These are phyloP conservation scores for Australoheros facetus DNA, from an alignment of 2,797 vertebrate genomes.

Conservation along the genomic window DNA sequence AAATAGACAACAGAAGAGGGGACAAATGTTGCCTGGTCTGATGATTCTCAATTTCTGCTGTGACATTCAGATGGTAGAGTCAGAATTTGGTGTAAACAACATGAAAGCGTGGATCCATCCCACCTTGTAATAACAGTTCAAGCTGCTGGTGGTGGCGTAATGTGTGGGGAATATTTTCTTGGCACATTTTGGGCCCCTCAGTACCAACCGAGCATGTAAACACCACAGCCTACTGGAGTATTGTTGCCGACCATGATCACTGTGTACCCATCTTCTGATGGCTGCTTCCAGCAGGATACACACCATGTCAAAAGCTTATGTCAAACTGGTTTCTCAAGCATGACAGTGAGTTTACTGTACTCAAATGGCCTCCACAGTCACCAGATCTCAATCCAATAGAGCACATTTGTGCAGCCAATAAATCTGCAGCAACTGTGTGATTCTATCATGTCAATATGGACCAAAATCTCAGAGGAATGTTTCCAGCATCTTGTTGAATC, in stretches of 20 bases:
- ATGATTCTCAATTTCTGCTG: neutral
- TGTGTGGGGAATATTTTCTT: neutral
- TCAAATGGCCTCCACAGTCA: neutral
- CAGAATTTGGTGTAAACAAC: conserved; percentile 21
- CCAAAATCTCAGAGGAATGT: neutral
- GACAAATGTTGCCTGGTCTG: neutral
- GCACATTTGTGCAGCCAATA: neutral
- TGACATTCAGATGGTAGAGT: neutral
- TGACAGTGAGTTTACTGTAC: neutral
- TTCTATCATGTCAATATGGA: neutral
- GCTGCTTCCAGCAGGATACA: neutral
- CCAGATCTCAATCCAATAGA: neutral
- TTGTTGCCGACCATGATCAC: neutral
- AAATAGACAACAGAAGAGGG: neutral
- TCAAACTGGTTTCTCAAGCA: neutral
- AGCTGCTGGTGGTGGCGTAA: neutral
- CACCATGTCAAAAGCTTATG: neutral
- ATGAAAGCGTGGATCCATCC: neutral
- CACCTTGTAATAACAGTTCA: neutral
- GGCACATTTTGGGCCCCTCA: neutral
- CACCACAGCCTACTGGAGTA: neutral
- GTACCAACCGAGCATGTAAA: neutral
- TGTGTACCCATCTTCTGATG: neutral
- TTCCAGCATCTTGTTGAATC: neutral
- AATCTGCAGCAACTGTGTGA: neutral